A percentile compares a stretch with the other conserved stretches of the same genome.
Conservation (phyloP, 2,113 vertebrate species). For the Poicephalus meyeri region DNA sequence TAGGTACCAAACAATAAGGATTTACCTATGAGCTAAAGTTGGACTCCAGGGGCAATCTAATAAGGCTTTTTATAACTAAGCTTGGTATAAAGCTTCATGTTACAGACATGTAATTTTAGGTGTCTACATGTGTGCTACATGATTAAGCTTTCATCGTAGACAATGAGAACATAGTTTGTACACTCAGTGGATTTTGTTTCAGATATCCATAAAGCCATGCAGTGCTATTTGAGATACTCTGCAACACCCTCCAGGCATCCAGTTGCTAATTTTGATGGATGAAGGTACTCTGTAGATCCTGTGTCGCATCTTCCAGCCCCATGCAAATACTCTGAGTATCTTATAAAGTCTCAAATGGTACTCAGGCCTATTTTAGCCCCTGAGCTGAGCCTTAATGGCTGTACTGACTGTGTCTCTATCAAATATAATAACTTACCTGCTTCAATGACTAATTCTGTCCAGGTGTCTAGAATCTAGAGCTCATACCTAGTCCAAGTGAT, state of each 20-base stretch:
- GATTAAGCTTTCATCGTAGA: not conserved
- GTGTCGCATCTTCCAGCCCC: not conserved
- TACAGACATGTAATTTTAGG: not conserved
- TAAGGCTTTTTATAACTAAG: not conserved
- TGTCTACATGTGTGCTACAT: not conserved
- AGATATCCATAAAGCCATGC: not conserved
- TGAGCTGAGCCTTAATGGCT: not conserved
- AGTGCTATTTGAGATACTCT: not conserved
- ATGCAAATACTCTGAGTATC: not conserved
- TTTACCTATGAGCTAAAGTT: not conserved
- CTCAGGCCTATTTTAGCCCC: not conserved
- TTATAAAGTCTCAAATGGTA: not conserved
- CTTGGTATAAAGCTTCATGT: not conserved
- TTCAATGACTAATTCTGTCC: not conserved
- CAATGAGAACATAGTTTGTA: not conserved
- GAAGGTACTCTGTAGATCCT: not conserved
- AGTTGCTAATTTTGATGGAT: not conserved
- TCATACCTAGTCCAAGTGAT: not conserved
- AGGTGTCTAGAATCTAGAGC: not conserved
- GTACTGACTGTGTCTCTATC: not conserved
- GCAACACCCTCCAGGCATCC: not conserved
- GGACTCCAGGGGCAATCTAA: not conserved
- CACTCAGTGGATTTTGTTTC: not conserved
- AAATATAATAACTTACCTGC: not conserved
- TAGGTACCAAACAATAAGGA: not conserved